These are phyloP conservation scores for Perca flavescens DNA, from an alignment of 2,113 vertebrate genomes.

Conservation along the genomic window DNA sequence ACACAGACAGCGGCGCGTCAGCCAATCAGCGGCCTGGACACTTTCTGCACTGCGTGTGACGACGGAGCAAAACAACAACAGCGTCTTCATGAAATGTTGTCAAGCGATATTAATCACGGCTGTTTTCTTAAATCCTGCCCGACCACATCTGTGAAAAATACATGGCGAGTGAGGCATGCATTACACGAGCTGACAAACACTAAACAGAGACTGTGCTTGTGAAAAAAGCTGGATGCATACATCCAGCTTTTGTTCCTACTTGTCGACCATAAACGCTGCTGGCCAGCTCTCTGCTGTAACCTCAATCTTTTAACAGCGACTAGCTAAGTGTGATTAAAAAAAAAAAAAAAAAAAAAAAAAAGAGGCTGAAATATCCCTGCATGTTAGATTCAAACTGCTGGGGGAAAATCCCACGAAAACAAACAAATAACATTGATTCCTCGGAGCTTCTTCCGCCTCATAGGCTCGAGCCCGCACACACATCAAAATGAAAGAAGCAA, in stretches of 20 bases:
- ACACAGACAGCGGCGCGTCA: conserved; percentile 55
- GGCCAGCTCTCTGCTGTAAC: conserved; percentile 67
- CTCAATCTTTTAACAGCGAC: conserved; percentile 55
- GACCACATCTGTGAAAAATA: neutral
- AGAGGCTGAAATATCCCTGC: neutral
- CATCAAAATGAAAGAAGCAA: neutral
- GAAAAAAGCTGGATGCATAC: neutral
- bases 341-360: too few relatives aligned
- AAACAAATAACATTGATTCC: neutral
- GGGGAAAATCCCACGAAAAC: too few relatives aligned
- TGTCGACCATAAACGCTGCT: conserved; percentile 45
- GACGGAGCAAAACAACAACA: conserved; percentile 79
- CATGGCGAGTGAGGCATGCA: neutral
- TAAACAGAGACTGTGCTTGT: neutral
- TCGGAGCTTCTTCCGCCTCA: neutral
- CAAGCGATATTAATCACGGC: conserved; percentile 28
- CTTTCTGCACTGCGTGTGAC: conserved; percentile 73
- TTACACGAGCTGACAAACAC: conserved; percentile 2
- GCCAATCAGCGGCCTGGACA: conserved; percentile 66
- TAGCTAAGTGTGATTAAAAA: conserved; percentile 32
- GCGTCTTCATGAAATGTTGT: conserved; percentile 47
- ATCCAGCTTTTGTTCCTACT: conserved; percentile 58
- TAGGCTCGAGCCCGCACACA: neutral
- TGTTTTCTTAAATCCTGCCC: neutral
- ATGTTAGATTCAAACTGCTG: neutral